A percentile compares a stretch with the other conserved stretches of the same genome.
These are phyloP conservation scores for Drosophila bocki DNA, from an alignment of 1,140 invertebrate species.

Conservation along the genomic window DNA sequence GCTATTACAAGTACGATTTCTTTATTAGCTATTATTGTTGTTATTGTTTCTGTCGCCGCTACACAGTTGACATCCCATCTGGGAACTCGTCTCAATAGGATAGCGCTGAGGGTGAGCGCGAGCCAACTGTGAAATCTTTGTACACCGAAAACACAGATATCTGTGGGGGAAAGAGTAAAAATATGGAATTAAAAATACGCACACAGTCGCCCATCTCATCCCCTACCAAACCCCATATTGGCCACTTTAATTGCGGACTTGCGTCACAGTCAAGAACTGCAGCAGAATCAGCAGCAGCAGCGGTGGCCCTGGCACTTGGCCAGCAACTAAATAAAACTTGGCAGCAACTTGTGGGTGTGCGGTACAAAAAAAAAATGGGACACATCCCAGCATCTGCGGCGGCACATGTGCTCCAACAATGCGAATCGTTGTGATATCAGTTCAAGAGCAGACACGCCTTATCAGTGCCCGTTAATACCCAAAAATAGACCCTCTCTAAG, in stretches of 20 bases:
- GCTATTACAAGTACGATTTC: constrained; percentile 77
- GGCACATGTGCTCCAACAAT: constrained; percentile 25
- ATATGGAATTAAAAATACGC: constrained; percentile 73
- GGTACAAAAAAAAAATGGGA: constrained; percentile 23
- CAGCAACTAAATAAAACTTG: constrained; percentile 67
- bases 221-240: constrained; percentile 34
- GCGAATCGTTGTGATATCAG: constrained; percentile 37
- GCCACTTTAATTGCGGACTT: constrained; percentile 66
- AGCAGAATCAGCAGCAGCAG: constrained; percentile 22
- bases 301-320: constrained; percentile 54
- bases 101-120: constrained; percentile 78
- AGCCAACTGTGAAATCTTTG: constrained; percentile 93
- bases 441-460: constrained; percentile 44
- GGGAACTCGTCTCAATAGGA: constrained; percentile 66
- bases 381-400: constrained; percentile 26
- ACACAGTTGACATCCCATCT: constrained; percentile 49
- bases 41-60: constrained; percentile 77
- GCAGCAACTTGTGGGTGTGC: constrained; percentile 55
- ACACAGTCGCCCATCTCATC: constrained; percentile 33
- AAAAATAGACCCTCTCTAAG: constrained; percentile 14
- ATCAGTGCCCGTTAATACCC: constrained; percentile 29
- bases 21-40: constrained; percentile 82
- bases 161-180: constrained; percentile 87
- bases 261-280: constrained; percentile 76
- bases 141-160: constrained; percentile 96